phyloP scores from a whole-genome alignment of 2,113 vertebrate genomes.

The Pollimyrus isidori region DNA sequence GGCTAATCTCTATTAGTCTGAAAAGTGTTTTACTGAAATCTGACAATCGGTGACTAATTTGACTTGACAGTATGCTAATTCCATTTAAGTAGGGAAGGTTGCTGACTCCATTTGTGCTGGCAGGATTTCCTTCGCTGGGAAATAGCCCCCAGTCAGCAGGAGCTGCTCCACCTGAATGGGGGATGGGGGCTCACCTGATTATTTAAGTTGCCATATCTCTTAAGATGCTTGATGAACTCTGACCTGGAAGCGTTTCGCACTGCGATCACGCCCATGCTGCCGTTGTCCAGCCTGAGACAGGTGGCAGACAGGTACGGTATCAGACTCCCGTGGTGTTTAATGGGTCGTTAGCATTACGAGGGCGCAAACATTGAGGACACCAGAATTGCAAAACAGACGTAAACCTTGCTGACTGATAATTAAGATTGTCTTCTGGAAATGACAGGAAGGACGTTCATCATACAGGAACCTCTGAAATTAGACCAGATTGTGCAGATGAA shows the following conservation, averaged over 20 bases:
- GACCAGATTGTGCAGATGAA: not conserved
- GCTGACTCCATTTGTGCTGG: constrained; percentile 43
- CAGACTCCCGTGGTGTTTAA: not conserved
- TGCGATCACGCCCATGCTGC: constrained; percentile 76
- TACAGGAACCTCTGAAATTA: constrained; percentile 1
- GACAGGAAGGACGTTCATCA: not conserved
- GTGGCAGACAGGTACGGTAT: not conserved
- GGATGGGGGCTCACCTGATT: constrained; percentile 58
- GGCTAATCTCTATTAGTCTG: constrained; percentile 64
- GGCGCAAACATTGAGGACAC: too few relatives aligned
- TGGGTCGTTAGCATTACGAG: not conserved
- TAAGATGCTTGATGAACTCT: constrained; percentile 92
- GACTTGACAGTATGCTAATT: constrained; percentile 63
- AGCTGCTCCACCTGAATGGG: not conserved
- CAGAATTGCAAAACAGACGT: not conserved
- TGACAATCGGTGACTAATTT: constrained; percentile 55
- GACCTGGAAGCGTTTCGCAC: constrained; percentile 77
- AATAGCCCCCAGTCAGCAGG: not conserved
- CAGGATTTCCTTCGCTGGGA: constrained; percentile 22
- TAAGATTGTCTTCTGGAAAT: not conserved
- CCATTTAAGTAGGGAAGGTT: constrained; percentile 49
- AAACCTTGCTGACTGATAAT: not conserved
- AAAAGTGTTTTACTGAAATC: constrained; percentile 50
- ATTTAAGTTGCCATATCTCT: constrained; percentile 68
- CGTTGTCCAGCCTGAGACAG: constrained; percentile 75